phyloP scores from a whole-genome alignment of 2,113 vertebrate species.

The Xiphorhynchus elegans region DNA sequence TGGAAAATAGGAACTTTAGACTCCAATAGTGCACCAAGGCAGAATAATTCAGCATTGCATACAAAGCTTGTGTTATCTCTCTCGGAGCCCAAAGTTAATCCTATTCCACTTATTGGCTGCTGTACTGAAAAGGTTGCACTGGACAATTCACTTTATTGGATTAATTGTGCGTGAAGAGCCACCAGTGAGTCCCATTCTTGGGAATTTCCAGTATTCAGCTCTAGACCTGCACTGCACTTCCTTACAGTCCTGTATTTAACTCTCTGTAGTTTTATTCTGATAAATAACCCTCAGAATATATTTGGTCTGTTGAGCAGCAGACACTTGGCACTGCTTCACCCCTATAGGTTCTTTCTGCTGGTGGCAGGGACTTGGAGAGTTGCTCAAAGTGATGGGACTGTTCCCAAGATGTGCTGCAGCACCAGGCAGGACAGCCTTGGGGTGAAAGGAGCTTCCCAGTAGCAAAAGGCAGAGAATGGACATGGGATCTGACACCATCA shows the following conservation, averaged over 20 bases:
- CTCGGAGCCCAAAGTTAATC: not conserved
- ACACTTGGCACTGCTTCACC: not conserved
- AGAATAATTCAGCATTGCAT: not conserved
- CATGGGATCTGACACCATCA: not conserved
- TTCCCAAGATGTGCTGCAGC: not conserved
- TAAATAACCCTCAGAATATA: not conserved
- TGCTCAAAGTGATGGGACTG: not conserved
- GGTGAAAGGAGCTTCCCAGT: not conserved
- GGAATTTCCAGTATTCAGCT: not conserved
- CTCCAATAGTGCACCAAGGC: not conserved
- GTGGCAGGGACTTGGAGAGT: not conserved
- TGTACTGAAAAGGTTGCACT: not conserved
- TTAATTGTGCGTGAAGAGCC: not conserved
- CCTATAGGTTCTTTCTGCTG: not conserved
- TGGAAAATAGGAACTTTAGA: not conserved
- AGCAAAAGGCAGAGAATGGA: not conserved
- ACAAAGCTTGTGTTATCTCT: not conserved
- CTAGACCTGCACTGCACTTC: not conserved
- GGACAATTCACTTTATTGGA: constrained; percentile 8
- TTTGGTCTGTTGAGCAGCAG: not conserved
- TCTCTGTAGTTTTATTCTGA: not conserved
- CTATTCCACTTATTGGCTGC: not conserved
- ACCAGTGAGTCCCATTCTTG: not conserved
- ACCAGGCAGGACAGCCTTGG: not conserved
- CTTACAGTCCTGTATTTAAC: not conserved